Evolutionary conservation across 1,140 invertebrate species (phyloP).

Genomic region (Dryas iulia): DNA sequence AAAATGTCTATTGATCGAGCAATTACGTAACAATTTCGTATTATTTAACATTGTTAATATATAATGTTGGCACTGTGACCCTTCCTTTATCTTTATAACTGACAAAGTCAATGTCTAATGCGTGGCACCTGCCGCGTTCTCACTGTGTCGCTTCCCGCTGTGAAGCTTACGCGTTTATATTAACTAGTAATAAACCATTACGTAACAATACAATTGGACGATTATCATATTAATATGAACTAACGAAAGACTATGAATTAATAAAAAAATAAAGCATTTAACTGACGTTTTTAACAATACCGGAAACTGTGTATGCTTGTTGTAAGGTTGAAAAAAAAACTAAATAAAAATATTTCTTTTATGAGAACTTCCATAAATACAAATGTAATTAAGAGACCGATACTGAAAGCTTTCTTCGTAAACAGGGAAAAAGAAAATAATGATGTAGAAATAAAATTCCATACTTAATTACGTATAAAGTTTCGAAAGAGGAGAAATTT

Average conservation of each 20-base stretch:
- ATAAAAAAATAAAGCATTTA: neutral
- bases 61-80: neutral
- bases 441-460: conserved; percentile 18
- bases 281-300: neutral
- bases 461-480: conserved; percentile 29
- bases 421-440: conserved; percentile 14
- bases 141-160: conserved; percentile 28
- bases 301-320: neutral
- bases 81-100: conserved; percentile 22
- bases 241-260: neutral
- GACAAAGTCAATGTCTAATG: conserved; percentile 28
- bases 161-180: conserved; percentile 39
- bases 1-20: no score
- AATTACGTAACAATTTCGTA: no score
- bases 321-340: neutral
- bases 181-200: conserved; percentile 35
- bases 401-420: neutral
- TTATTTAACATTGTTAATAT: no score
- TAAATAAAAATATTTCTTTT: neutral
- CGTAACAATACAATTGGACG: conserved; percentile 17
- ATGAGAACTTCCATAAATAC: neutral
- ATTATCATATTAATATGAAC: neutral
- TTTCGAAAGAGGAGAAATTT: conserved; percentile 24
- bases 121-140: conserved; percentile 36
- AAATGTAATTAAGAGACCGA: conserved; percentile 6